Percentiles rank a stretch among this genome's conserved stretches.
Conservation (phyloP, 2,888 invertebrate species). For the Phlogophora meticulosa region DNA sequence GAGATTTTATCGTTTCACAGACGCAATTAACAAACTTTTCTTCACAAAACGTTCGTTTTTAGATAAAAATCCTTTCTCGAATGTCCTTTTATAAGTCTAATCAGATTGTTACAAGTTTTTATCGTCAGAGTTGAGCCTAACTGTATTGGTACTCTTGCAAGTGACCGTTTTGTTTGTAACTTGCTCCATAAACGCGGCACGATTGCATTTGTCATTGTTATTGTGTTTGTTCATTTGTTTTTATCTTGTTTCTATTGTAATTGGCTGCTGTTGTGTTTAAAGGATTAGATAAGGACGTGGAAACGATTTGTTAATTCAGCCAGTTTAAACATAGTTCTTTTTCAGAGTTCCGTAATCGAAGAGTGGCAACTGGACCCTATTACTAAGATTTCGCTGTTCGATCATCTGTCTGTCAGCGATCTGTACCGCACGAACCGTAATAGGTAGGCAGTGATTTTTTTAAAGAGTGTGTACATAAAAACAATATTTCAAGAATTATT, state of each 20-base stretch:
- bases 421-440: too few species aligned
- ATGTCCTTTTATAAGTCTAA: constrained; percentile 55
- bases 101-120: constrained; percentile 65
- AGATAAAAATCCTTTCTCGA: constrained; percentile 55
- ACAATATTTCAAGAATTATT: too few species aligned
- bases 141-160: constrained; percentile 50
- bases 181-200: constrained; percentile 49
- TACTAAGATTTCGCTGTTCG: too few species aligned
- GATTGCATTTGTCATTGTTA: constrained; percentile 64
- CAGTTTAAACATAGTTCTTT: not conserved
- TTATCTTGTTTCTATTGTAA: constrained; percentile 59
- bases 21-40: constrained; percentile 58
- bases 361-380: too few species aligned
- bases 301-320: constrained; percentile 12
- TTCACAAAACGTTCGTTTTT: constrained; percentile 53
- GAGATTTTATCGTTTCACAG: constrained; percentile 47
- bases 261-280: constrained; percentile 43
- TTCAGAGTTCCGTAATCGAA: too few species aligned
- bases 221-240: constrained; percentile 59
- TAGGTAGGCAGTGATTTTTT: too few species aligned
- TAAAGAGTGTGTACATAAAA: too few species aligned
- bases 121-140: constrained; percentile 59
- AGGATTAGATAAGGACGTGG: constrained; percentile 29
- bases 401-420: too few species aligned
- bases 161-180: constrained; percentile 62